A percentile compares a stretch with the other conserved stretches of the same genome.
phyloP scores from a whole-genome alignment of 2,797 vertebrate genomes.

The Sarcoramphus papa region DNA sequence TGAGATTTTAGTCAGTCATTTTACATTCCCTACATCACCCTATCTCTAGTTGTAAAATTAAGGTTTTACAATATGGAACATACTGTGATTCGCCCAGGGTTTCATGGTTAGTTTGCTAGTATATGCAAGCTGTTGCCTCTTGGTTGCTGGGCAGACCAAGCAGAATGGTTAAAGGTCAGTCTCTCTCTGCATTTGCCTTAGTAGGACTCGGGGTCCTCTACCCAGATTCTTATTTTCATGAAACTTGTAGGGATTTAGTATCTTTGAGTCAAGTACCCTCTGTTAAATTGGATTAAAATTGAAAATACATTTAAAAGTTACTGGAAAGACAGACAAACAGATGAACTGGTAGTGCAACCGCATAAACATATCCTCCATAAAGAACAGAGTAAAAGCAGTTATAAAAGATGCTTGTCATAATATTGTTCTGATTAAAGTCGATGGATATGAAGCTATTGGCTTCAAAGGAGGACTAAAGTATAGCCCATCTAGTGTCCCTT shows the following conservation, averaged over 20 bases:
- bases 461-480: neutral
- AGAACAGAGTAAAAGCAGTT: neutral
- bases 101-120: neutral
- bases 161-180: neutral
- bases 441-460: neutral
- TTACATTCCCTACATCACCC: neutral
- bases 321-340: neutral
- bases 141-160: neutral
- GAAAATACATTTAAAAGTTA: neutral
- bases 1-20: neutral
- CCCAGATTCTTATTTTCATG: neutral
- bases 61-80: neutral
- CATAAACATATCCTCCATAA: neutral
- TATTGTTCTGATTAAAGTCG: neutral
- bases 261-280: neutral
- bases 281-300: neutral
- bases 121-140: neutral
- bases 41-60: neutral
- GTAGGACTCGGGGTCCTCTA: neutral
- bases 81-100: neutral
- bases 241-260: neutral
- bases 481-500: neutral
- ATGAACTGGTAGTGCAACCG: neutral
- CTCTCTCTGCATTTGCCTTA: neutral
- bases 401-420: neutral